Base-by-base conservation (phyloP, 2,888 invertebrate species). In the Idaea aversata region DNA sequence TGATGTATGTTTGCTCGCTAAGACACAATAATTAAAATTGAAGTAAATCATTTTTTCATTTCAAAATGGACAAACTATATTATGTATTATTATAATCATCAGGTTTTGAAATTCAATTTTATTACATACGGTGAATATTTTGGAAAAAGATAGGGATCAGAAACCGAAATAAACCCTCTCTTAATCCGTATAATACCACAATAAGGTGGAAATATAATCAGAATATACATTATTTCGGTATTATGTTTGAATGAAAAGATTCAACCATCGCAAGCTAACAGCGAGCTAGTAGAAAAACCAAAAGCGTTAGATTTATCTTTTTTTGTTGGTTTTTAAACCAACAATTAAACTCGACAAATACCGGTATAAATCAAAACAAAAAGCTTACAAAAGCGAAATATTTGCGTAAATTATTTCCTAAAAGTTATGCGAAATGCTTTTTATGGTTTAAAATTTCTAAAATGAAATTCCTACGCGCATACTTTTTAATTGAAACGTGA, bases 121-220 rank as follows among this genome's bases (percentile, higher is more conserved):
- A 25, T 3, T 25, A 25, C 25, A n/a, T n/a, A 25, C 25, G 25
- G 25, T 25, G 25, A 25, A 25, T 25, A 25, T 25, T 25, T 25
- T 25, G 25, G 25, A 2, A 25, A 25, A 25, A 25, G 25, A 25
- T 25, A 25, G 2, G 25, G 25, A 25, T 25, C 25, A 25, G 25
- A 25, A 25, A 25, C 25, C 3, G 25, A 25, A 25, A 25, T 25
- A 25, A 25, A 25, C 25, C 25, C 25, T 25, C 25, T 25, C 25
- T 25, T 25, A 25, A 25, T 25, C 25, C 25, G 25, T 25, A 25
- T 25, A 25, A 25, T 61, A 66, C 64, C 70, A 15, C 57, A 4
- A 5, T 15, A 15, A 57, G 57, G 57, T 15, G 10, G 57, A 15
- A 3, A 57, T 15, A 57, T 57, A 2, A 10, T 57, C 15, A 57